These are phyloP conservation scores for Catalaphyllia jardinei DNA, from an alignment of 64 coral and sea anemone genomes.

Conservation along the genomic window DNA sequence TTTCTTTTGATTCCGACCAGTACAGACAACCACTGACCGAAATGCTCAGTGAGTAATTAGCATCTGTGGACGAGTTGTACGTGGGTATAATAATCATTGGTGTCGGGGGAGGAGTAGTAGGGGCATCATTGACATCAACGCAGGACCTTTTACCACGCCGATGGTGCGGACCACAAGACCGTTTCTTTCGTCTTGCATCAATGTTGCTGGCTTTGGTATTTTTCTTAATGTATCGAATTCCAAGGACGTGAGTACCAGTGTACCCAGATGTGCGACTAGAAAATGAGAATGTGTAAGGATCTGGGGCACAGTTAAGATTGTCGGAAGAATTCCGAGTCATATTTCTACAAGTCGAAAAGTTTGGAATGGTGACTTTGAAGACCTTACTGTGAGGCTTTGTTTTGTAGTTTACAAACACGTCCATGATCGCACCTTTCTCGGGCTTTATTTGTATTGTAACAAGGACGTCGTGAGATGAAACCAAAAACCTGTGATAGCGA, in stretches of 20 bases:
- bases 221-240: constrained; percentile 29
- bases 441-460: constrained; percentile 44
- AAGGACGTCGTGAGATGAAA: constrained; percentile 18
- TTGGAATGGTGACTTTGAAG: constrained; percentile 41
- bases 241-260: constrained; percentile 59
- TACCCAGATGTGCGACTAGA: constrained; percentile 26
- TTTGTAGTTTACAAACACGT: constrained; percentile 44
- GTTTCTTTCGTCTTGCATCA: constrained; percentile 6
- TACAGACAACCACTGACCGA: constrained; percentile 78
- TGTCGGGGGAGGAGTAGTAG: constrained; percentile 76
- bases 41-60: constrained; percentile 80
- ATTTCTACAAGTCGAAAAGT: constrained; percentile 26
- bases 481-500: constrained; percentile 54
- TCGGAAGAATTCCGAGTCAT: background rate
- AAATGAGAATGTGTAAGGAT: constrained; percentile 57
- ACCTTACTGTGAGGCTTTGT: constrained; percentile 29
- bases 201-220: background rate
- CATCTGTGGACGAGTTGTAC: constrained; percentile 67
- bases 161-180: constrained; percentile 54
- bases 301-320: constrained; percentile 21
- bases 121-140: constrained; percentile 84
- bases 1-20: constrained; percentile 68
- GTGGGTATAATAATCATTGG: constrained; percentile 57
- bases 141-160: constrained; percentile 74
- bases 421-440: background rate